Base-by-base conservation (phyloP, 2,888 invertebrate species). In the Apamea anceps region DNA sequence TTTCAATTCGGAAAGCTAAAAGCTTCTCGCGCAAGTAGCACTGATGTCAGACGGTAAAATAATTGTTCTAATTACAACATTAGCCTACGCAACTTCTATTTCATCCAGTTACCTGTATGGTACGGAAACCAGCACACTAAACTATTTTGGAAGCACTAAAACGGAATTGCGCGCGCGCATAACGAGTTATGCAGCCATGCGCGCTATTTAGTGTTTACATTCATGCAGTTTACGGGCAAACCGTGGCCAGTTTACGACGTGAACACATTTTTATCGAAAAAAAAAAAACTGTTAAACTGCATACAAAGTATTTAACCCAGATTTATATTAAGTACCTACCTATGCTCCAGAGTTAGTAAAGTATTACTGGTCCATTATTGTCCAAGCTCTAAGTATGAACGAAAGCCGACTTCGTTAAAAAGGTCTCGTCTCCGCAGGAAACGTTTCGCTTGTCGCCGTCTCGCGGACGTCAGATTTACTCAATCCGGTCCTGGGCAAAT, bases 131-230 rank as follows among this genome's bases (percentile, higher is more conserved):
- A 82, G 82, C 77, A 82, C 85, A 87, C 73, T 75, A 73, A 86
- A 87, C 89, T 92, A 91, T 91, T 91, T 90, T 84, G 75, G 85
- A 83, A 75, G 82, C 84, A 88, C 84, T 88, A 87, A 90, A 90
- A 89, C 62, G 81, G 77, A 83, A 79, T 85, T 89, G 84, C 82
- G 87, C 84, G 75, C 79, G 84, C 86, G 87, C 79, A 77, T 81
- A 80, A 75, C 78, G 82, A 71, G 74, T 66, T 76, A 85, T 82
- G 90, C 88, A 85, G 80, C 76, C 84, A 75, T 86, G 77, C 82
- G 63, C 84, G 76, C 72, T 80, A 81, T 89, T 76, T 81, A 70
- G 77, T 91, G 91, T 91, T 91, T 91, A 91, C 90, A 88, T 89
- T 89, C 72, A 79, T 85, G 81, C 89, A 89, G 88, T 90, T 92